These are phyloP conservation scores for Tor tambroides DNA, from an alignment of 2,113 vertebrate genomes.

Conservation along the genomic window DNA sequence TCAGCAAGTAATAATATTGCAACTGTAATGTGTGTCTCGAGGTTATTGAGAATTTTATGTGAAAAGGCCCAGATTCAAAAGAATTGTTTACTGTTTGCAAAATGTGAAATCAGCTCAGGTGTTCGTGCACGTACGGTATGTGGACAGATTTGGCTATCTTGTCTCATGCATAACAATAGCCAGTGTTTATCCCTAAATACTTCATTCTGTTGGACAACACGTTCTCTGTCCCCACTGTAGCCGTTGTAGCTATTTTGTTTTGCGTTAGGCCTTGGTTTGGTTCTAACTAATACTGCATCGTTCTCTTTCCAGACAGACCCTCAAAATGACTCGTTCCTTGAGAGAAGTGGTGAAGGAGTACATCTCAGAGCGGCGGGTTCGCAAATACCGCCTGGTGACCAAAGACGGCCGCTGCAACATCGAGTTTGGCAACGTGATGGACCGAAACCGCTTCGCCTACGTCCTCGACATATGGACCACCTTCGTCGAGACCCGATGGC, in stretches of 20 bases:
- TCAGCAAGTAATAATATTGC: not conserved
- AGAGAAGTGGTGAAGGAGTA: conserved; percentile 73
- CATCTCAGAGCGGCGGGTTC: conserved; percentile 66
- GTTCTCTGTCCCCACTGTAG: not conserved
- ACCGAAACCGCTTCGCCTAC: conserved; percentile 82
- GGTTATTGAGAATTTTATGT: not conserved
- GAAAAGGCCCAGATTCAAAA: not conserved
- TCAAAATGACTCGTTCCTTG: conserved; percentile 82
- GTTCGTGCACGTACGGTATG: not conserved
- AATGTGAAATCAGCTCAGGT: not conserved
- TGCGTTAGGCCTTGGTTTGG: not conserved
- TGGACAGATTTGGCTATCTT: not conserved
- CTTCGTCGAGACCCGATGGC: conserved; percentile 91
- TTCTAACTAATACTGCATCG: not conserved
- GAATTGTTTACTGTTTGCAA: not conserved
- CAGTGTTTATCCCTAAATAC: conserved; percentile 24
- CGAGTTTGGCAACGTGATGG: conserved; percentile 89
- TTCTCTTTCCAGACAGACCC: not conserved
- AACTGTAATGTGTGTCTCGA: not conserved
- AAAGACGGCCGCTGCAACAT: conserved; percentile 97
- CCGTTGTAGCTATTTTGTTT: not conserved
- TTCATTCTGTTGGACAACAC: not conserved
- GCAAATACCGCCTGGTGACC: conserved; percentile 83
- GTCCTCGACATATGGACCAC: conserved; percentile 96
- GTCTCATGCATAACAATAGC: not conserved